phyloP scores from a whole-genome alignment of 92 coral and sea anemone species.

The Parazoanthus darwini region DNA sequence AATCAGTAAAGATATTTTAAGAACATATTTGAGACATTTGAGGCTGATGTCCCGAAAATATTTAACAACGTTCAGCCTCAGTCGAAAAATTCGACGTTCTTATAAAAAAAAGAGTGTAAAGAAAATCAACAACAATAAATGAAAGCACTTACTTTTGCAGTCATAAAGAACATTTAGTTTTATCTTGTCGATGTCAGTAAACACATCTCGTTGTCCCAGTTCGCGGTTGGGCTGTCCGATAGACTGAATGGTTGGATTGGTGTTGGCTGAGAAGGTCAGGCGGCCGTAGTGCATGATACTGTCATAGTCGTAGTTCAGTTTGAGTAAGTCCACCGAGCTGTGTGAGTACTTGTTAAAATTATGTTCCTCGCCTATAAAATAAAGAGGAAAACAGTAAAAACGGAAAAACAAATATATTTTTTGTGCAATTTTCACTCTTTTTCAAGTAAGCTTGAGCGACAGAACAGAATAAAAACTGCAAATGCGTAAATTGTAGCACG shows the following conservation, averaged over 20 bases:
- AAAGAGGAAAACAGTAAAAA: not conserved
- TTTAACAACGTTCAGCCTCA: too few relatives aligned
- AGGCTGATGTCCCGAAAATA: too few relatives aligned
- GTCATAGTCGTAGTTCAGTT: slow-evolving; percentile 69
- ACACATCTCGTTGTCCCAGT: slow-evolving; percentile 61
- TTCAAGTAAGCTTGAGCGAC: too few relatives aligned
- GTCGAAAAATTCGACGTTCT: too few relatives aligned
- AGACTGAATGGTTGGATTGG: slow-evolving; percentile 62
- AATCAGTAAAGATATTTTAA: too few relatives aligned
- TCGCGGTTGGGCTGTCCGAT: slow-evolving; percentile 50
- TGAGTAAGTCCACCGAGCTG: slow-evolving; percentile 59
- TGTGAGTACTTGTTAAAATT: slow-evolving; percentile 72
- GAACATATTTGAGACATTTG: too few relatives aligned
- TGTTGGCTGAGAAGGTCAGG: slow-evolving; percentile 61
- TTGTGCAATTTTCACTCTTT: not conserved
- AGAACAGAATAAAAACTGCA: too few relatives aligned
- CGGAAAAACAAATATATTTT: not conserved
- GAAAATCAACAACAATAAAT: not conserved
- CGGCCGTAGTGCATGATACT: slow-evolving; percentile 82
- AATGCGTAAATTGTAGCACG: too few relatives aligned
- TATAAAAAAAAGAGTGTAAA: too few relatives aligned
- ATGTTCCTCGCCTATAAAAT: slow-evolving; percentile 60
- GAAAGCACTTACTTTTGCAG: slow-evolving; percentile 52
- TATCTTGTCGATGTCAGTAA: slow-evolving; percentile 62
- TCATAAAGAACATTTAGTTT: slow-evolving; percentile 72